Percentiles rank a stretch among this genome's conserved stretches.
These are phyloP conservation scores for Enteromius fasciolatus DNA, from an alignment of 2,797 vertebrate species.

Conservation along the genomic window DNA sequence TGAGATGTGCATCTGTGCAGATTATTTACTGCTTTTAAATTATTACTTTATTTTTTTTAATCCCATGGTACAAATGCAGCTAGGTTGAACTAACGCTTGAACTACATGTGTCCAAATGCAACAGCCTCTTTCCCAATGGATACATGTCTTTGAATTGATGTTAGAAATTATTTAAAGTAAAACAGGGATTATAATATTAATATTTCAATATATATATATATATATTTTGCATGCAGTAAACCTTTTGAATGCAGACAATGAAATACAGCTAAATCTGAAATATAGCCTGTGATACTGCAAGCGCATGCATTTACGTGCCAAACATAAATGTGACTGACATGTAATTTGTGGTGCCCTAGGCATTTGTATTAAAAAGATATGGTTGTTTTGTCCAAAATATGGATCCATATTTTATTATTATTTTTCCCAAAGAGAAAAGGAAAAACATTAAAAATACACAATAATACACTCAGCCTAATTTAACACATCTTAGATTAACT, in stretches of 20 bases:
- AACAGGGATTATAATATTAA: neutral
- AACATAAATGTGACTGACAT: neutral
- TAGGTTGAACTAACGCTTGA: slow-evolving; percentile 14
- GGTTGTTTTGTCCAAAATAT: neutral
- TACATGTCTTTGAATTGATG: slow-evolving; percentile 1
- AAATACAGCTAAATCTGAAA: neutral
- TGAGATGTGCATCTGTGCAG: slow-evolving; percentile 74
- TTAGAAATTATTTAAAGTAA: neutral
- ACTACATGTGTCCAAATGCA: slow-evolving; percentile 4
- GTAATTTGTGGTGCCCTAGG: neutral
- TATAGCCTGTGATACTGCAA: neutral
- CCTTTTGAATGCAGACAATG: neutral
- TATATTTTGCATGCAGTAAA: neutral
- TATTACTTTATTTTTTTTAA: slow-evolving; percentile 73
- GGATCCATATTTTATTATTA: neutral
- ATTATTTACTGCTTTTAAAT: slow-evolving; percentile 79
- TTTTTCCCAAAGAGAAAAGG: neutral
- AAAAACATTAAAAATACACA: neutral
- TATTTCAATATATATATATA: too few relatives aligned
- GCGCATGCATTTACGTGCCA: neutral
- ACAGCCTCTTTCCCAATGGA: neutral
- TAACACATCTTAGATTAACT: neutral
- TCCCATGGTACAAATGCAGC: slow-evolving; percentile 66
- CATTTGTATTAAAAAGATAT: neutral
- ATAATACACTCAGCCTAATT: neutral